phyloP scores from a whole-genome alignment of 2,888 invertebrate species.

The Rhimphoctona megacephalus region DNA sequence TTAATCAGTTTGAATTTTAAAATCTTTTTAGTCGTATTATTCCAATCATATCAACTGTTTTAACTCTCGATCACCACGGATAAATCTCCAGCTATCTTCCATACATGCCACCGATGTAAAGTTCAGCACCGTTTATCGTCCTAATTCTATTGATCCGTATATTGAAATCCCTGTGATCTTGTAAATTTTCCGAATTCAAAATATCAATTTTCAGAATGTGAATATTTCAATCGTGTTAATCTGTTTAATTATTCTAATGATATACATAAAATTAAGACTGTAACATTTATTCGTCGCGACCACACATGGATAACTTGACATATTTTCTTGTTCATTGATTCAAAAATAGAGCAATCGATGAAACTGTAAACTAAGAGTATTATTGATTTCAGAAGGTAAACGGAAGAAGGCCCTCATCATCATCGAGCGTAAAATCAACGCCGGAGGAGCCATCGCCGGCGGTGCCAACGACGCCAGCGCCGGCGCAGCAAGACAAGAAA shows the following conservation, averaged over 20 bases:
- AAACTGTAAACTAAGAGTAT: neutral
- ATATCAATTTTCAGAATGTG: too few species aligned
- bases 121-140: too few species aligned
- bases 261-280: neutral
- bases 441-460: slow-evolving; percentile 84
- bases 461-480: slow-evolving; percentile 82
- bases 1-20: too few species aligned
- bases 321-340: neutral
- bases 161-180: too few species aligned
- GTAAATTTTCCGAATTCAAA: too few species aligned
- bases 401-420: slow-evolving; percentile 85
- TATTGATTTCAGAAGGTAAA: slow-evolving; percentile 85
- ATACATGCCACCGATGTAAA: too few species aligned
- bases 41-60: too few species aligned
- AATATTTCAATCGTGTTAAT: too few species aligned
- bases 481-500: slow-evolving; percentile 83
- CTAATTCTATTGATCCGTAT: too few species aligned
- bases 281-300: neutral
- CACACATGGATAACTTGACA: neutral
- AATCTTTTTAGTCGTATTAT: too few species aligned
- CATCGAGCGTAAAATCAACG: slow-evolving; percentile 83
- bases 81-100: too few species aligned
- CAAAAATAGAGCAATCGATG: neutral
- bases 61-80: too few species aligned
- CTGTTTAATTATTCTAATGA: neutral